Evolutionary conservation across 1,140 invertebrate genomes (phyloP), one percentile per base, ranked within the genome.

Genomic region (Neodiprion lecontei): DNA sequence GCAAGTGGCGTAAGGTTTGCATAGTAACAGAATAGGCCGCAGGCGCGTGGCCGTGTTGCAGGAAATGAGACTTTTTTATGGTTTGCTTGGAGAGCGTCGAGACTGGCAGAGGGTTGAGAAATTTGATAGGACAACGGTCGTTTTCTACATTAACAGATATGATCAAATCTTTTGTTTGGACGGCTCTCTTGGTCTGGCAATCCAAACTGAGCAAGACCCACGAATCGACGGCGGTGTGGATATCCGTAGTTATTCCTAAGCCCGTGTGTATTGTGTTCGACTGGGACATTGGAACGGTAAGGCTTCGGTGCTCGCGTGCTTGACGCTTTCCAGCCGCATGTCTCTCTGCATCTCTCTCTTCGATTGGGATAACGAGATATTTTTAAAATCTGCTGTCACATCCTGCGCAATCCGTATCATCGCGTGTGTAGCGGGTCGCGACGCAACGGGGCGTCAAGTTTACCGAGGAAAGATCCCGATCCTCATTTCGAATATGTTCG

Each of bases 61-160:
- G 77, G 78, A 78, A 78, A 73, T 72, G 68, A 72, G 23, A 49
- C 23, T 73, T 78, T 76, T 76, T 75, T 40, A 40, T 40, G 28
- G 28, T 40, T 67, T 70, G 50, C 66, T 72, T 49, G 21, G 70
- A 78, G 66, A 70, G 53, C 49, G 49, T 61, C 8, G n/a, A 61
- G 11, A 61, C 53, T 5, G 53, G 53, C 65, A 72, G 17, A 69
- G 69, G 69, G 67, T 72, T 67, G 48, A 65, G 73, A 75, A 78
- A 79, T 73, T 70, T 70, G 73, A 79, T 79, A 78, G 65, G 74
- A 61, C 65, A 79, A 79, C 68, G 77, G 73, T 71, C 66, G 65
- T 40, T 48, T 7, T 73, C 48, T 67, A 74, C 50, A 73, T 72
- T 71, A 71, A 50, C 11, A 21, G 49, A 53, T 76, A 75, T 67